Percentiles rank a stretch among this genome's conserved stretches.
Evolutionary conservation across 2,888 invertebrate genomes (phyloP).

Genomic region (Lymantria monacha): DNA sequence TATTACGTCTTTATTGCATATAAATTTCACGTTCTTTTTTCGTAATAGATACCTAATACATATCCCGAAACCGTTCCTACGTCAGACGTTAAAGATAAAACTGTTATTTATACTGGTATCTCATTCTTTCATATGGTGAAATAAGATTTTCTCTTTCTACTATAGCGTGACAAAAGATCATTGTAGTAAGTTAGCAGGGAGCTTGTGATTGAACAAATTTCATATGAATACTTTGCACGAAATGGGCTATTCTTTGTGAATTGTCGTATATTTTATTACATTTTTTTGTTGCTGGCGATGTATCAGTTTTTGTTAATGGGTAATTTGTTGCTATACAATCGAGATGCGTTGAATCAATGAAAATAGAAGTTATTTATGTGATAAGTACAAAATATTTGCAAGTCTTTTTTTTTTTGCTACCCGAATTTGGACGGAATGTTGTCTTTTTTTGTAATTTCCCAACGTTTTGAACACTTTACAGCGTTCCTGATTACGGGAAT

Average conservation of each 20-base stretch:
- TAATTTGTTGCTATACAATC: neutral
- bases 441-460: too few species aligned
- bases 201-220: constrained; percentile 55
- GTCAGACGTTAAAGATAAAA: constrained; percentile 39
- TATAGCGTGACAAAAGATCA: constrained; percentile 55
- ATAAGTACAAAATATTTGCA: too few species aligned
- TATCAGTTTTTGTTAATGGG: constrained; percentile 3
- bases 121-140: constrained; percentile 21
- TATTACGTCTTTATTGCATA: constrained; percentile 18
- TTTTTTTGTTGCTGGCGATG: constrained; percentile 5
- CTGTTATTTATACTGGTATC: constrained; percentile 39
- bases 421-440: too few species aligned
- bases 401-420: too few species aligned
- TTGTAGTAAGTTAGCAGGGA: constrained; percentile 36
- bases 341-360: neutral
- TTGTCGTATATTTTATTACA: constrained; percentile 1
- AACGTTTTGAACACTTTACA: too few species aligned
- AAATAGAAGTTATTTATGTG: too few species aligned
- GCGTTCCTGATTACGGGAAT: too few species aligned
- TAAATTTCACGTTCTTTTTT: constrained; percentile 24
- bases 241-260: constrained; percentile 33
- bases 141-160: constrained; percentile 24
- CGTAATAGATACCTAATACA: constrained; percentile 24
- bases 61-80: constrained; percentile 23
- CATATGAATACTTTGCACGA: constrained; percentile 39